These are phyloP conservation scores for Corvus moneduloides DNA, from an alignment of 2,113 vertebrate species.

Conservation along the genomic window DNA sequence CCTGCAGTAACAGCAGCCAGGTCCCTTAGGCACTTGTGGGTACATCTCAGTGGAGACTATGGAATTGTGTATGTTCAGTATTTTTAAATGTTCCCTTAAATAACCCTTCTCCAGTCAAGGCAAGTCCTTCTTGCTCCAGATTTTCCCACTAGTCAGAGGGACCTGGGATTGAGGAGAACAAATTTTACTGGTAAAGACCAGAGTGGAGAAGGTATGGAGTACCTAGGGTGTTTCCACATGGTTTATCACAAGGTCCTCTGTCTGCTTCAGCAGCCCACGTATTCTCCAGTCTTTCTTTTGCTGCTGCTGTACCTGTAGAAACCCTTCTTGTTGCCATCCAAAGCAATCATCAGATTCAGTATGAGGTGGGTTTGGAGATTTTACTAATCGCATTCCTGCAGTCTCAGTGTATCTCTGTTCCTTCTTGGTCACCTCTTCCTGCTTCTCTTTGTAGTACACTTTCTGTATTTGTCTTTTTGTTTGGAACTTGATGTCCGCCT, in stretches of 20 bases:
- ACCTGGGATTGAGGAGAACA: background rate
- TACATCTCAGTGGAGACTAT: fast-evolving
- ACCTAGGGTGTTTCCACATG: background rate
- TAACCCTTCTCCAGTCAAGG: background rate
- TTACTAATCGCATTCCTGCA: background rate
- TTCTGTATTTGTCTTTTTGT: background rate
- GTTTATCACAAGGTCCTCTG: background rate
- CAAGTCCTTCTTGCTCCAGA: background rate
- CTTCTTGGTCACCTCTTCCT: background rate
- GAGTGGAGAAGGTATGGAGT: background rate
- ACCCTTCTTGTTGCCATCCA: background rate
- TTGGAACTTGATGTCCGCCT: background rate
- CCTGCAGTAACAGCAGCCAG: background rate
- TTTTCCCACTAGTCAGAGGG: background rate
- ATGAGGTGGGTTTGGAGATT: background rate
- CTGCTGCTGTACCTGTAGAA: background rate
- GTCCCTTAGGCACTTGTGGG: background rate
- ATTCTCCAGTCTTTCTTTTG: background rate
- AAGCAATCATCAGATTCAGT: background rate
- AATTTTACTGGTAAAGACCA: background rate
- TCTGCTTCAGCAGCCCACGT: background rate
- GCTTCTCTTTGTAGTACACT: background rate
- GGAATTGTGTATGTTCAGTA: background rate
- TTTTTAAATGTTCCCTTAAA: background rate
- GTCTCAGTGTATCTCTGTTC: background rate